Conservation (phyloP, 2,113 vertebrate species). For the Atlantisia rogersi region DNA sequence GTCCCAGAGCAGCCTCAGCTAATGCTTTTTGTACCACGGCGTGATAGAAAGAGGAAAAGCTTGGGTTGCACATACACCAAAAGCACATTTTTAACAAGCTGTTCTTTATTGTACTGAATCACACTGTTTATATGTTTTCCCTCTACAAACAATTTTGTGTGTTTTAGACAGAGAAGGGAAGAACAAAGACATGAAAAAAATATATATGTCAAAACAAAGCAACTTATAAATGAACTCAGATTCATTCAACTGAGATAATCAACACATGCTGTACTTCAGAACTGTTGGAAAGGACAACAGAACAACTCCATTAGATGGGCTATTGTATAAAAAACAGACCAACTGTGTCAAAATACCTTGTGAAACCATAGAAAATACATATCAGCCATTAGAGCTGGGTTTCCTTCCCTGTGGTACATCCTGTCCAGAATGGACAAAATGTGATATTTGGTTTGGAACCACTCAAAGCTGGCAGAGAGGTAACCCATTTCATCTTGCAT, state of each 20-base stretch:
- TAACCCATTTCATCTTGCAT: neutral
- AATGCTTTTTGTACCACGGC: neutral
- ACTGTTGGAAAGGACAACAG: constrained; percentile 14
- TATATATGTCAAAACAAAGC: constrained; percentile 21
- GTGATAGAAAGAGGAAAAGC: neutral
- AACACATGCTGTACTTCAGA: constrained; percentile 57
- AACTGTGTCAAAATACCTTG: constrained; percentile 12
- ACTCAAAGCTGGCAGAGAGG: neutral
- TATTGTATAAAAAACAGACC: neutral
- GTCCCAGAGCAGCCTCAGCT: constrained; percentile 1
- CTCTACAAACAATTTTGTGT: constrained; percentile 9
- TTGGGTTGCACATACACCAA: neutral
- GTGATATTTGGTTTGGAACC: neutral
- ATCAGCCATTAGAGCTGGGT: neutral
- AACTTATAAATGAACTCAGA: constrained; percentile 47
- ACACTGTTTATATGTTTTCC: constrained; percentile 13
- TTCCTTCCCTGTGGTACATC: neutral
- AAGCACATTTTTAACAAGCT: constrained; percentile 44
- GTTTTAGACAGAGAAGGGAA: neutral
- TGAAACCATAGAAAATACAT: neutral
- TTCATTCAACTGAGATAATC: constrained; percentile 50
- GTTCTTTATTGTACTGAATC: constrained; percentile 28
- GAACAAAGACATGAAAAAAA: constrained; percentile 20
- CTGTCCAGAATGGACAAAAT: neutral
- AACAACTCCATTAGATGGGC: neutral